Evolutionary conservation across 2,797 vertebrate species (phyloP), one percentile per base, ranked within the genome.

Genomic region (Sebastes jordani): DNA sequence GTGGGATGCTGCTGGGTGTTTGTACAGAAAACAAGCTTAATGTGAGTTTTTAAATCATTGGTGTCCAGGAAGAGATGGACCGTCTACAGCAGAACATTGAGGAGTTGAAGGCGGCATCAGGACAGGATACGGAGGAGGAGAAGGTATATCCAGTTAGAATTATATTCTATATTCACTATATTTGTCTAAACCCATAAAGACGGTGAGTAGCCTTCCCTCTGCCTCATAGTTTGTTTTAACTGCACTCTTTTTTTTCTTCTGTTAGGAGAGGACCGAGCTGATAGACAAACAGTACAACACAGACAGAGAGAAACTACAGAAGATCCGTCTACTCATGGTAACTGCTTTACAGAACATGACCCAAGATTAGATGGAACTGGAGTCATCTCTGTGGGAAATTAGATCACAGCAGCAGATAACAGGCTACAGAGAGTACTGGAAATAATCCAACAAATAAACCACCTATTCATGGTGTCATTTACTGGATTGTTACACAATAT

Each of bases 301-400:
- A 16, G 98, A 99, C 88, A 93, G 95, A 87, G 98, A 98, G 25
- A 99, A 99, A 67, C 96, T 99, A 6, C 97, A 98, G 84, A 99
- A 97, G 95, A 98, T 99, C 78, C 96, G 98, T 1, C 94, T 99
- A 76, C 93, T 99, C n/a, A 94, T 99, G 97, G 98, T 99, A 88
- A 97, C 36, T 6, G 14, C 30, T 49, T 32, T 38, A 71, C 60
- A 55, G 14, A 23, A 32, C 56, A 62, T 3, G 22, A 42, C 23
- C 32, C 2, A 9, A 29, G 18, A 81, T 87, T 23, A 86, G 76
- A 79, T 73, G 36, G 20, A 34, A 5, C 11, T 59, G 34, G 4
- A 72, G 9, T 4, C 4, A 34, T 61, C 18, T 59, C 18, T 59
- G 60, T 8, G 38, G 32, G 10, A 29, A 30, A 34, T n/a, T 9